A percentile compares a stretch with the other conserved stretches of the same genome.
phyloP scores from a whole-genome alignment of 2,888 invertebrate genomes.

The Mantis religiosa region DNA sequence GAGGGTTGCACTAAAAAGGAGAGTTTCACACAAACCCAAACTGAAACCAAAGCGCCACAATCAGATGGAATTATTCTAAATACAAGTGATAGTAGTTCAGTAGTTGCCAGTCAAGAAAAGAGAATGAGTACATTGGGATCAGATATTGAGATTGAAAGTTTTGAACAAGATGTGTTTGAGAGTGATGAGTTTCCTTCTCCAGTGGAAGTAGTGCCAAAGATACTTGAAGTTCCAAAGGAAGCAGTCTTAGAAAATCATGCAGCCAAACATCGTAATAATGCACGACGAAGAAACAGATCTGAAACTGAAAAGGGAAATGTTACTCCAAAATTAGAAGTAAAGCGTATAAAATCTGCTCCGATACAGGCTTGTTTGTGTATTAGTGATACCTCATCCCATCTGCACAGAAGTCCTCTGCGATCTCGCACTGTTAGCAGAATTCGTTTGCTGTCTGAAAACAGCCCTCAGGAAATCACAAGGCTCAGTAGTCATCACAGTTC shows the following conservation, averaged over 20 bases:
- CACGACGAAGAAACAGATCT: not conserved
- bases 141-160: not conserved
- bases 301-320: not conserved
- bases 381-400: not conserved
- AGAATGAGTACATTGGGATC: not conserved
- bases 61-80: not conserved
- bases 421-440: conserved; percentile 33
- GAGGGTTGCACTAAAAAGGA: not conserved
- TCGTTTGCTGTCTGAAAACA: conserved; percentile 38
- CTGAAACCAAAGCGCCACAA: not conserved
- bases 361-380: not conserved
- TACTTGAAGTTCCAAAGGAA: not conserved
- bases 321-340: not conserved
- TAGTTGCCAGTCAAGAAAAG: not conserved
- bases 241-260: not conserved
- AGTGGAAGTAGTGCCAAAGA: not conserved
- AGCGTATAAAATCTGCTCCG: not conserved
- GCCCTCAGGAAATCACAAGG: conserved; percentile 34
- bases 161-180: not conserved
- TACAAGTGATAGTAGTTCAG: not conserved
- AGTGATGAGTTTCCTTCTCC: not conserved
- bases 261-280: not conserved
- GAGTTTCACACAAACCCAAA: not conserved
- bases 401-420: not conserved
- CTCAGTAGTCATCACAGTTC: conserved; percentile 45